Base-by-base conservation (phyloP, 2,113 vertebrate species). In the Cavia porcellus region DNA sequence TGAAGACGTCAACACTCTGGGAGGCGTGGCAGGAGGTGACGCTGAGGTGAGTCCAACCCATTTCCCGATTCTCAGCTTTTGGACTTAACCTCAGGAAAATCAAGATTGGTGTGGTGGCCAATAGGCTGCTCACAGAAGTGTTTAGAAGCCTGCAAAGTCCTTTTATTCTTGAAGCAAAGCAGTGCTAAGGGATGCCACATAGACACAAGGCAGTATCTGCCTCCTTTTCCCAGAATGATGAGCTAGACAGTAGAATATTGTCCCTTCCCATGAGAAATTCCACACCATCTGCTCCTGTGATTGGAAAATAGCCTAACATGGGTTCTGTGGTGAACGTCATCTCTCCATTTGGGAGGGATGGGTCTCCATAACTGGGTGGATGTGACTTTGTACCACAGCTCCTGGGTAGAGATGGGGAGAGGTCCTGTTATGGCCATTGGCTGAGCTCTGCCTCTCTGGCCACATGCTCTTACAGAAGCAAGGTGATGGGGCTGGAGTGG, bases 1-100 rank as follows among this genome's bases (percentile, higher is more conserved):
- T 45, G 98, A 98, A 24, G 98, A 99, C 97, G 99, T 99, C 96
- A 98, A 97, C 86, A 98, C 98, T 86, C 85, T 98, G 55, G 98
- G 98, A 32, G 98, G 98, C 55, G 98, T 99, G 83, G 98, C 97
- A 1, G 97, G 79, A 55, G 64, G 47, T 42, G 98, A 96, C 77
- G 98, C 98, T 1, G 98, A 98, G 90, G 99, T 99, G 92, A 98
- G 98, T 77, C 22, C 13, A 8, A 28, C 38, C 85, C 4, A 0
- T 6, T 61, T 35, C 35, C 72, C 24, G 0, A 3, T 17, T 52
- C 45, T 77, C 20, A 20, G 6, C 32, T 47, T 68, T 47, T 47
- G 35, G 30, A 0, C 35, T 62, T n/a, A 22, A 19, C n/a, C 59
- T 80, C 0, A 19, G 28, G 28, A 62, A 15, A 28, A 68, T 20